Evolutionary conservation across 2,888 invertebrate species (phyloP), one percentile per base, ranked within the genome.

Genomic region (Serrognathus titanus): DNA sequence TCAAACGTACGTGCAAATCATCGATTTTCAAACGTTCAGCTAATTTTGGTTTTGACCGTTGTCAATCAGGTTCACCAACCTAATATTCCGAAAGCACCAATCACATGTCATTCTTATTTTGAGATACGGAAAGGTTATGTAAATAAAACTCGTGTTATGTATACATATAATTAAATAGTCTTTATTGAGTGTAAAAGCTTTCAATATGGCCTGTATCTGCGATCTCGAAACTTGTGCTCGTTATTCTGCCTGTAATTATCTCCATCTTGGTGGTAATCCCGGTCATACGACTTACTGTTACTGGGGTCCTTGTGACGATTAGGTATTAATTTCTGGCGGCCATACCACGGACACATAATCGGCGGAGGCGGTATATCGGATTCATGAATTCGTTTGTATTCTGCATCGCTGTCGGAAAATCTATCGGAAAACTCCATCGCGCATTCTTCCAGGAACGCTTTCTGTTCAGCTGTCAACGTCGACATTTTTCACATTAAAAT

Each of bases 381-480:
- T 39, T 77, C 74, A 47, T 69, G 74, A n/a, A 75, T 64, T 53
- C 71, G 68, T 64, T 73, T 74, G 54, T 74, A 80, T 43, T 78
- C 78, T 41, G 66, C 53, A 63, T 80, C 79, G 9, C 70, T 66
- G 45, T 75, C 74, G 2, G 78, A 76, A 61, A 71, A 80, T 55
- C 79, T 67, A 54, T 78, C 70, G 1, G 73, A 69, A 70, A 79
- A 80, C 58, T 79, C 76, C 11, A 65, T 52, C 49, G 72, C 69
- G 61, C 79, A 79, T 66, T 77, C 75, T 59, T 76, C 74, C 35
- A 80, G 61, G 62, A 80, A 80, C 45, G 65, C 64, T 62, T 71
- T 62, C 63, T 80, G 79, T 40, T 75, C 76, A 31, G 69, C 70
- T 3, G 75, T 75, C 55, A 78, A 62, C 11, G 16, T 53, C 12